Evolutionary conservation across 2,797 vertebrate genomes (phyloP).

Genomic region (Esox lucius): DNA sequence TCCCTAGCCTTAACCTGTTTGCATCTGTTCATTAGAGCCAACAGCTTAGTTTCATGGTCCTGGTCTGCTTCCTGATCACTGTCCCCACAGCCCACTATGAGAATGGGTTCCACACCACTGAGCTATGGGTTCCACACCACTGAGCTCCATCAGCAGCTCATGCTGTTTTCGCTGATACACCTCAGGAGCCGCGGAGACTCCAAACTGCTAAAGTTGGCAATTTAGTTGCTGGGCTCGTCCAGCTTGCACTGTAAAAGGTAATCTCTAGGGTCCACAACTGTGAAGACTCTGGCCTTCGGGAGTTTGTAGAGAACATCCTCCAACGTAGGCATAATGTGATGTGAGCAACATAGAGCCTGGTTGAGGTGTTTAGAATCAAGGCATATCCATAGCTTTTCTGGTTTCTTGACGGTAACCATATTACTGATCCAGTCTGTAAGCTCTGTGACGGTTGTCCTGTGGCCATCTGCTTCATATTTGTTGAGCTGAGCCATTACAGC

Average conservation of each 20-base stretch:
- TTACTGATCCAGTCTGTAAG: slow-evolving; percentile 34
- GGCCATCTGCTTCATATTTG: slow-evolving; percentile 15
- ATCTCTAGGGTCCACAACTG: slow-evolving; percentile 14
- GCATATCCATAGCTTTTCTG: slow-evolving; percentile 29
- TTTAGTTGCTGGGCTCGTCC: slow-evolving; percentile 22
- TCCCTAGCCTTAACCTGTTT: no score
- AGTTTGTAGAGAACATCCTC: slow-evolving; percentile 37
- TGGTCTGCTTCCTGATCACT: slow-evolving; percentile 5
- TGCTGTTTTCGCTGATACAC: no score
- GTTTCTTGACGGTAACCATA: slow-evolving; percentile 27
- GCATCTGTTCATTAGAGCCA: slow-evolving; percentile 1
- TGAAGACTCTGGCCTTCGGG: slow-evolving; percentile 27
- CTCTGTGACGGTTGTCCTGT: not conserved
- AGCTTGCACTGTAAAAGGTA: slow-evolving; percentile 35
- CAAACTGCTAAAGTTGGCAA: slow-evolving; percentile 26
- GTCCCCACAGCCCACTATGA: slow-evolving; percentile 28
- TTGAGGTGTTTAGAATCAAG: slow-evolving; percentile 33
- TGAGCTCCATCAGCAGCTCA: no score
- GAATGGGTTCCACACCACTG: slow-evolving; percentile 9
- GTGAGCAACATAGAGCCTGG: slow-evolving; percentile 27
- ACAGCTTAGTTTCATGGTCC: slow-evolving; percentile 16
- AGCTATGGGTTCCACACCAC: slow-evolving; percentile 8
- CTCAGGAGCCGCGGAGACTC: no score
- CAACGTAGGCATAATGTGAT: slow-evolving; percentile 33
- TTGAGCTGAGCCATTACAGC: slow-evolving; percentile 29